These are phyloP conservation scores for Sphenopsis melanotis DNA, from an alignment of 2,797 vertebrate species.

Conservation along the genomic window DNA sequence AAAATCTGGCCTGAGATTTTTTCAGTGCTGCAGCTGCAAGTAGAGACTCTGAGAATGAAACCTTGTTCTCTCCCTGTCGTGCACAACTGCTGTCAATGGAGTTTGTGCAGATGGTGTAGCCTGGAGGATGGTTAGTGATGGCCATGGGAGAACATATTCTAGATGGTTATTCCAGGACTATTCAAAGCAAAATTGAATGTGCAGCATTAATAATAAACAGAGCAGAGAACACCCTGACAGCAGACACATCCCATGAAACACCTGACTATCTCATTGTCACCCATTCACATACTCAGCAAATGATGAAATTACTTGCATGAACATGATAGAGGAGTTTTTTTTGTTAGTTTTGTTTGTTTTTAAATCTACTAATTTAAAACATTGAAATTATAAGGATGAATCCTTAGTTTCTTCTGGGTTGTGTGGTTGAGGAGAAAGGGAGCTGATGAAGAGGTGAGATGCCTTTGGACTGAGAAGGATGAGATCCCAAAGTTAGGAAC, in stretches of 20 bases:
- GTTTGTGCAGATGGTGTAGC: no score
- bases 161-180: neutral
- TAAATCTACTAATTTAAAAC: neutral
- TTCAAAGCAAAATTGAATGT: neutral
- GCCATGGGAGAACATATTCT: neutral
- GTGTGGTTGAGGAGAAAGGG: neutral
- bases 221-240: neutral
- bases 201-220: neutral
- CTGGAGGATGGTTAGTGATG: no score
- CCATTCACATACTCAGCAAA: neutral
- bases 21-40: neutral
- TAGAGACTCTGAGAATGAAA: neutral
- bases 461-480: neutral
- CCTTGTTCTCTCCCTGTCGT: neutral
- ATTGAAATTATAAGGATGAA: neutral
- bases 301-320: neutral
- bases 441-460: neutral
- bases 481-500: neutral
- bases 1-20: neutral
- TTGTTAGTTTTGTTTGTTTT: neutral
- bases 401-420: neutral
- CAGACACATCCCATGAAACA: neutral
- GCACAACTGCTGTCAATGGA: neutral
- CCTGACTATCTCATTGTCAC: neutral
- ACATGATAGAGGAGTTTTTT: fast-evolving